phyloP scores from a whole-genome alignment of 2,888 invertebrate species.

The Cinara cedri region DNA sequence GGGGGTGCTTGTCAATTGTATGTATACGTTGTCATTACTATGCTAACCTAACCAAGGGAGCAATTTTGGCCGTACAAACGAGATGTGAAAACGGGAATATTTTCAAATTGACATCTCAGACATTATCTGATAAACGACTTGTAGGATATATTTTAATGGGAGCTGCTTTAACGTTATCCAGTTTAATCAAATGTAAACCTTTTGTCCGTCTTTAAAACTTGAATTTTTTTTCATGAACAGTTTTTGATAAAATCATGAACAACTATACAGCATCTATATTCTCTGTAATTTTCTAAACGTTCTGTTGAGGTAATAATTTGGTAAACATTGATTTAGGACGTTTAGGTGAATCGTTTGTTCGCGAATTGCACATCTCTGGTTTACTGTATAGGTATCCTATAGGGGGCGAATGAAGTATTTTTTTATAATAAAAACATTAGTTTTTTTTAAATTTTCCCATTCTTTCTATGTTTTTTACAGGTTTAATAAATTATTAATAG shows the following conservation, averaged over 20 bases:
- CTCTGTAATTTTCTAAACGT: no score
- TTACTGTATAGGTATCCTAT: no score
- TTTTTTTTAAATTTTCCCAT: no score
- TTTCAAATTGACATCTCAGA: constrained; percentile 11
- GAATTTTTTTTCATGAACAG: constrained; percentile 19
- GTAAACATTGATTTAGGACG: no score
- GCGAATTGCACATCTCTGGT: no score
- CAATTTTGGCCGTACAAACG: constrained; percentile 6
- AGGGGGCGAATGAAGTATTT: no score
- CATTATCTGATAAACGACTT: constrained; percentile 18
- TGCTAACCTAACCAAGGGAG: constrained; percentile 19
- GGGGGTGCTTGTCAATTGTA: constrained; percentile 13
- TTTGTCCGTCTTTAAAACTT: constrained; percentile 36
- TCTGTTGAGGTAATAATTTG: no score
- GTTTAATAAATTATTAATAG: no score
- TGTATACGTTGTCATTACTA: constrained; percentile 22
- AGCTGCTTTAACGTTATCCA: constrained; percentile 3
- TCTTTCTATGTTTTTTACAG: no score
- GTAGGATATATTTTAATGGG: no score
- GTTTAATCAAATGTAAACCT: constrained; percentile 19
- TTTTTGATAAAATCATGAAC: constrained; percentile 22
- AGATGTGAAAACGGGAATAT: constrained; percentile 9
- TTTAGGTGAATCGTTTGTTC: no score
- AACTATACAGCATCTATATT: constrained; percentile 8
- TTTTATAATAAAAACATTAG: no score